Evolutionary conservation across 2,888 invertebrate species (phyloP).

Genomic region (Lasioglossum lativentre): DNA sequence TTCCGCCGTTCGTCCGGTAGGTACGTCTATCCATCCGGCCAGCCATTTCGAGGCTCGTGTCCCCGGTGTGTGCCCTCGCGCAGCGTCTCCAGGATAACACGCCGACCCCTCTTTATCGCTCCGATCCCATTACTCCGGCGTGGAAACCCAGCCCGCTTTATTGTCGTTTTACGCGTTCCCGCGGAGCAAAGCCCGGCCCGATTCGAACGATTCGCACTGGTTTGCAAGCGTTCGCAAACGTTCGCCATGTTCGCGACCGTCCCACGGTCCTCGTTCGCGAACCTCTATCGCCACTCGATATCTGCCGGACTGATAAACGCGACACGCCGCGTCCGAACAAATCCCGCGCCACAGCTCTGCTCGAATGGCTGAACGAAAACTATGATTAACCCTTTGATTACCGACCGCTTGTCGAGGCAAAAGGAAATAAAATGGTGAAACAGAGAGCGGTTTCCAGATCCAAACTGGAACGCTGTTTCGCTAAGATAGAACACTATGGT

Average conservation of each 20-base stretch:
- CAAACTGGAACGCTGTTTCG: not conserved
- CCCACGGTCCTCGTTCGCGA: not conserved
- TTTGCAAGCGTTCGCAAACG: not conserved
- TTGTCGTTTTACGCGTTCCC: slow-evolving; percentile 11
- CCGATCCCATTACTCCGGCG: slow-evolving; percentile 9
- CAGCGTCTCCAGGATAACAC: not conserved
- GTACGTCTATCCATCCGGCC: slow-evolving; percentile 6
- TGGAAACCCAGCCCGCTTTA: not conserved
- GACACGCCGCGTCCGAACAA: not conserved
- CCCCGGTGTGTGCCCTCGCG: not conserved
- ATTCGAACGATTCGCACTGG: not conserved
- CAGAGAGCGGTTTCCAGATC: not conserved
- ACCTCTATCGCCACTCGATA: slow-evolving; percentile 2
- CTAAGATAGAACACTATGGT: not conserved
- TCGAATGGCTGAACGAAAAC: not conserved
- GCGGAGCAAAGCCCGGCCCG: not conserved
- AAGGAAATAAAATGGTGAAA: not conserved
- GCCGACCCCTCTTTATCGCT: not conserved
- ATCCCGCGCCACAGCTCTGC: not conserved
- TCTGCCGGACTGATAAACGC: slow-evolving; percentile 1
- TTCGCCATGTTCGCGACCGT: not conserved
- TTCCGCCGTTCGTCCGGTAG: not conserved
- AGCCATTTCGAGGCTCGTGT: not conserved
- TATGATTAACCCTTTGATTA: not conserved
- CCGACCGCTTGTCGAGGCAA: not conserved